phyloP scores from a whole-genome alignment of 1,140 invertebrate genomes.

The Lepidostoma basale region DNA sequence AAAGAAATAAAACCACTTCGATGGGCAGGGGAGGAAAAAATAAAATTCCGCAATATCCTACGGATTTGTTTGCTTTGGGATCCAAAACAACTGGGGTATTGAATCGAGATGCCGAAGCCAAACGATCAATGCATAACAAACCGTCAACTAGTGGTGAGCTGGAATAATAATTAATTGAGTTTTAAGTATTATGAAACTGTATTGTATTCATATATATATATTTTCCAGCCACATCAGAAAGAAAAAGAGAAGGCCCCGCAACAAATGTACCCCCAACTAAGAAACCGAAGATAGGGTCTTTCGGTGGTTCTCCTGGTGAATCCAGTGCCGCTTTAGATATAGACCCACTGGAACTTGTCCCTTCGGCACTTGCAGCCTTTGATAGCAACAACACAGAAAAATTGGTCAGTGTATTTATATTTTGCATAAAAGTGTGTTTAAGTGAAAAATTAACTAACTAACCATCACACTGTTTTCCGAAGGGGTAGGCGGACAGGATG shows the following conservation, averaged over 20 bases:
- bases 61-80: constrained; percentile 58
- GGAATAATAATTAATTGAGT: neutral
- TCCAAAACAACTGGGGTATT: constrained; percentile 57
- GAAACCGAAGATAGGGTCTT: constrained; percentile 55
- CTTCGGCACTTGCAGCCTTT: constrained; percentile 55
- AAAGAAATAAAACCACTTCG: constrained; percentile 56
- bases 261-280: constrained; percentile 56
- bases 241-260: constrained; percentile 53
- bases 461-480: too few species aligned
- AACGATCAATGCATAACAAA: constrained; percentile 55
- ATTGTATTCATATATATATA: neutral
- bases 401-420: constrained; percentile 49
- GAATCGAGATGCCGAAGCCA: constrained; percentile 57
- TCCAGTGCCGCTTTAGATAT: constrained; percentile 56
- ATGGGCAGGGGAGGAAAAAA: constrained; percentile 57
- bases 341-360: constrained; percentile 59
- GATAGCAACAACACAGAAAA: constrained; percentile 60
- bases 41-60: constrained; percentile 58
- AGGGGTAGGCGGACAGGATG: too few species aligned
- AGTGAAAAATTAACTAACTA: too few species aligned
- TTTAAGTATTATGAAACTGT: too few species aligned
- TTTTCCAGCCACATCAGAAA: constrained; percentile 48
- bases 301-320: constrained; percentile 57
- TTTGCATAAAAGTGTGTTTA: neutral
- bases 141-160: constrained; percentile 55